Percentiles rank a stretch among this genome's conserved stretches.
Conservation (phyloP, 30 jellyfish, hydroid and myxozoan species). For the Turritopsis rubra region DNA sequence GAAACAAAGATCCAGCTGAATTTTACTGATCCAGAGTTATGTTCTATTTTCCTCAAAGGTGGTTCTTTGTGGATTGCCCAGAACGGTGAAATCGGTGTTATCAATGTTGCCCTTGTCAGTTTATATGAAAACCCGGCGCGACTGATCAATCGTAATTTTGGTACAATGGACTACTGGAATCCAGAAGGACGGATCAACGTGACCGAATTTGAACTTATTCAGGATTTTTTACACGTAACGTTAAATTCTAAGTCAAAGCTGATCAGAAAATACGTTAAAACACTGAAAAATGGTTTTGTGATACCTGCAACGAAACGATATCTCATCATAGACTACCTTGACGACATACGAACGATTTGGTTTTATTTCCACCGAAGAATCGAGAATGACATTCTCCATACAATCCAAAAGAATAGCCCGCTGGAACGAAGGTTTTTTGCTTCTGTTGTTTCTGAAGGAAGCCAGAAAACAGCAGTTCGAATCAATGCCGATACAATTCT, state of each 20-base stretch:
- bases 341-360: background rate
- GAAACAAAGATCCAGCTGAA: background rate
- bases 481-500: background rate
- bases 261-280: background rate
- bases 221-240: background rate
- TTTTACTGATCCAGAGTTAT: background rate
- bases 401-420: background rate
- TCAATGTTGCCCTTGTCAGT: background rate
- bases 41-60: background rate
- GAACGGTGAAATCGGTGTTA: background rate
- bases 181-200: constrained; percentile 7
- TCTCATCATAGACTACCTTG: background rate
- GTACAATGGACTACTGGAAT: constrained; percentile 17
- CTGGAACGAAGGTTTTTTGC: background rate
- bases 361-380: background rate
- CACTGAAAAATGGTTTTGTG: background rate
- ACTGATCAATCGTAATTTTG: background rate
- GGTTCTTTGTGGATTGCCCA: constrained; percentile 14
- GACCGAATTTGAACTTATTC: constrained; percentile 10
- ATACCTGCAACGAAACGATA: background rate
- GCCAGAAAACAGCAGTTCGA: background rate
- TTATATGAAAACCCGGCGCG: background rate
- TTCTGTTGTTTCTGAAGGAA: background rate
- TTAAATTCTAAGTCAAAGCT: background rate
- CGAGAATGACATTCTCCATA: background rate